Evolutionary conservation across 2,797 vertebrate genomes (phyloP).

Genomic region (Crypturellus tataupa): DNA sequence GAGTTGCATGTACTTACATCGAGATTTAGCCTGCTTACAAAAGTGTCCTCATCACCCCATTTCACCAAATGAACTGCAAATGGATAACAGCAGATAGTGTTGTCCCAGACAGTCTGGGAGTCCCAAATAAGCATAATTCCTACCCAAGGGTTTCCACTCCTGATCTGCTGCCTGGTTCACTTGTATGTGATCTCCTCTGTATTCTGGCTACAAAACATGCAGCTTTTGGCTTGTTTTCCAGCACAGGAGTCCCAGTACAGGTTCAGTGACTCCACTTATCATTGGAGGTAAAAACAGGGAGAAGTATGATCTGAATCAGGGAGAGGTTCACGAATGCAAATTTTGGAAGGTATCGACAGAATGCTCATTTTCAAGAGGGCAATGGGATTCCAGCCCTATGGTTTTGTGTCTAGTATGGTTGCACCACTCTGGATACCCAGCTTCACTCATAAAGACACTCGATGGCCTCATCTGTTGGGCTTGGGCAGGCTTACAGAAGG

Average conservation of each 20-base stretch:
- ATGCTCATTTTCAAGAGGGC: neutral
- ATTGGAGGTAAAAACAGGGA: neutral
- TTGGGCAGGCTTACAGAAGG: neutral
- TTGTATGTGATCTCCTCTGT: no score
- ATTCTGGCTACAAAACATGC: no score
- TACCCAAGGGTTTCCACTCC: no score
- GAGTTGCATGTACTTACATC: no score
- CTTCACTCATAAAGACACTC: rapidly evolving
- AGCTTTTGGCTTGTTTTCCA: neutral
- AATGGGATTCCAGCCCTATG: rapidly evolving
- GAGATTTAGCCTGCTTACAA: no score
- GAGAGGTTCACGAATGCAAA: rapidly evolving
- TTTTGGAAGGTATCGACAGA: neutral
- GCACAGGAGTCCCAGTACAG: rapidly evolving
- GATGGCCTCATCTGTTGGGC: neutral
- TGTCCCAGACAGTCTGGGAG: no score
- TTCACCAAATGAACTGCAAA: no score
- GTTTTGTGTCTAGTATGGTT: rapidly evolving
- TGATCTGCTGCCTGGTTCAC: no score
- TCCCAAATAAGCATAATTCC: no score
- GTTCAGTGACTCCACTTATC: neutral
- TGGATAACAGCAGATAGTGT: no score
- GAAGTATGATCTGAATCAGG: neutral
- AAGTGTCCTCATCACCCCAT: no score
- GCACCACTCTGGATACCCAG: neutral